A percentile compares a stretch with the other conserved stretches of the same genome.
Evolutionary conservation across 1,140 invertebrate species (phyloP).

Genomic region (Periplaneta americana): DNA sequence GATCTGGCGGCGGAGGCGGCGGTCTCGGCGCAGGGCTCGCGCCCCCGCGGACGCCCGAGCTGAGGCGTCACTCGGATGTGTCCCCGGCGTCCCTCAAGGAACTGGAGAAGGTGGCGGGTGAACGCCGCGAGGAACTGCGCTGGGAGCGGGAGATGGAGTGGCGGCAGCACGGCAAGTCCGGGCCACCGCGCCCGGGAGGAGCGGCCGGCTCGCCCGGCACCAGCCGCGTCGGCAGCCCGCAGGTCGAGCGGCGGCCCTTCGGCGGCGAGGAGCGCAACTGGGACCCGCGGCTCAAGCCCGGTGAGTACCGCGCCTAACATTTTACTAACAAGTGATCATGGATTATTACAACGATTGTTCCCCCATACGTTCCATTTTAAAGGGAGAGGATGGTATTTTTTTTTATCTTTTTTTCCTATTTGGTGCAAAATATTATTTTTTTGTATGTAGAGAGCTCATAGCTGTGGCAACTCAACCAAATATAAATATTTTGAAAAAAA

Average conservation of each 20-base stretch:
- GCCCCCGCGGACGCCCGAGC: constrained; percentile 70
- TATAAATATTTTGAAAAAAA: too few relatives aligned
- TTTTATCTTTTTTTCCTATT: too few relatives aligned
- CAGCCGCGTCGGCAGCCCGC: constrained; percentile 3
- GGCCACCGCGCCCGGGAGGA: constrained; percentile 28
- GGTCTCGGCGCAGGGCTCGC: constrained; percentile 51
- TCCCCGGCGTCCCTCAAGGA: constrained; percentile 78
- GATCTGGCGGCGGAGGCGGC: constrained; percentile 28
- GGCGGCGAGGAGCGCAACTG: constrained; percentile 1
- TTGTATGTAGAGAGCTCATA: too few relatives aligned
- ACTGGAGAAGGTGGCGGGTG: constrained; percentile 69
- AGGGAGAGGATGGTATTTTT: too few relatives aligned
- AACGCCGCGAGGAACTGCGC: constrained; percentile 41
- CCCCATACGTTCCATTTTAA: too few relatives aligned
- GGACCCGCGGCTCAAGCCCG: neutral
- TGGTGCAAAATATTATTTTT: too few relatives aligned
- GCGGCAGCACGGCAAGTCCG: constrained; percentile 40
- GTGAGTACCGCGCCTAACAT: neutral
- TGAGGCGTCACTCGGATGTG: constrained; percentile 73
- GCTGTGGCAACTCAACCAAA: too few relatives aligned
- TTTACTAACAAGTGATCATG: too few relatives aligned
- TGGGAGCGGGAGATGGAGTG: constrained; percentile 44
- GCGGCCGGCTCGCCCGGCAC: neutral
- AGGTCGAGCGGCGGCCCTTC: constrained; percentile 18
- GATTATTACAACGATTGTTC: too few relatives aligned